Conservation (phyloP, 2,797 vertebrate genomes). For the Amblyopsis hoosieri region DNA sequence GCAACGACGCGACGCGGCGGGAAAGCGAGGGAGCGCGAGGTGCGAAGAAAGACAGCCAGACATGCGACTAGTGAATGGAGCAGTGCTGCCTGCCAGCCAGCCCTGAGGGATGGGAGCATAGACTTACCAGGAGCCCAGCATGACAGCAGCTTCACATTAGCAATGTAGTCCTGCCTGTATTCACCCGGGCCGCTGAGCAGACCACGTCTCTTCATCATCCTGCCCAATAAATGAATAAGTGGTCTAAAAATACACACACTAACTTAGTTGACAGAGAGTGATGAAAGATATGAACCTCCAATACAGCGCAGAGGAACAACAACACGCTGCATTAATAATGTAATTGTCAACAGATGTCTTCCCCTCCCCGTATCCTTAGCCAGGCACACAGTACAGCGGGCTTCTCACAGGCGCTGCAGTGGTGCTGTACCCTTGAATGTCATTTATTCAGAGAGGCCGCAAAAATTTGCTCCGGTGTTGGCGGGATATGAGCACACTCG, state of each 20-base stretch:
- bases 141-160: slow-evolving; percentile 8
- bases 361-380: not conserved
- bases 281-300: not conserved
- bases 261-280: not conserved
- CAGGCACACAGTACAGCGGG: not conserved
- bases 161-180: slow-evolving; percentile 4
- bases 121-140: slow-evolving; percentile 45
- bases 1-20: not conserved
- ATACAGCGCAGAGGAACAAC: not conserved
- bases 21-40: slow-evolving; percentile 7
- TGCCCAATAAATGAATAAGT: not conserved
- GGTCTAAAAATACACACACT: not conserved
- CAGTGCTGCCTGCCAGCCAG: slow-evolving; percentile 20
- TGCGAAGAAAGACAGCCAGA: slow-evolving; percentile 29
- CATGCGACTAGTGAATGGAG: too few relatives aligned
- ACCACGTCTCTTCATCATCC: too few relatives aligned
- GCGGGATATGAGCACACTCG: slow-evolving; percentile 6
- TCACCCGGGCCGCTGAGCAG: not conserved
- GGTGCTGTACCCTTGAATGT: not conserved
- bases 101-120: slow-evolving; percentile 30
- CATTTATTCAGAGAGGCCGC: slow-evolving; percentile 18
- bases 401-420: slow-evolving; percentile 10
- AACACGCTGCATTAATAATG: not conserved
- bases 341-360: not conserved
- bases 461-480: slow-evolving; percentile 37